Base-by-base conservation (phyloP, 2,888 invertebrate species). In the Agelastica alni region DNA sequence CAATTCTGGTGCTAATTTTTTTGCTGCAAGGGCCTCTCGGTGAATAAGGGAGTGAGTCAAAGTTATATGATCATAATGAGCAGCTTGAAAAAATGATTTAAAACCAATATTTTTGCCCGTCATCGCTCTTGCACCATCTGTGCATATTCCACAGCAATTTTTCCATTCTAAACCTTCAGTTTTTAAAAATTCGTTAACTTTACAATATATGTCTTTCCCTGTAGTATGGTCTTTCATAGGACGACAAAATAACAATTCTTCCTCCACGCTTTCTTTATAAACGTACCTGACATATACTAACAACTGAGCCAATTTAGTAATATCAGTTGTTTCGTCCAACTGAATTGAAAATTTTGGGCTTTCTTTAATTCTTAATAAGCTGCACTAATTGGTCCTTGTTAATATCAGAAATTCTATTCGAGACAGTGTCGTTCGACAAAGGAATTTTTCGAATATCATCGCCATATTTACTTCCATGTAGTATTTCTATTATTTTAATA, bases 261-360 rank as follows among this genome's bases (percentile, higher is more conserved):
- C 2, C 2, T 3, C 26, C 26, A 26, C 26, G 3, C 2, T 26
- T 26, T 26, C 3, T 26, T 26, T 26, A 26, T 26, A 26, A 26
- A 26, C n/a, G n/a, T n/a, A 26, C 26, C 26, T 26, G 26, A 26
- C 30, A 13, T 45, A 20, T 36, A 41, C 13, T 56, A 26, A 26
- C 26, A 26, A 26, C 26, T 26, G 26, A 26, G 26, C 26, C 26
- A 22, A 12, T 44, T 14, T 32, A 13, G 34, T 2, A 14, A 32
- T 32, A n/a, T n/a, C n/a, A n/a, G n/a, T n/a, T n/a, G n/a, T n/a
- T n/a, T n/a, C n/a, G n/a, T n/a, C n/a, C n/a, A n/a, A n/a, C n/a
- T n/a, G n/a, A n/a, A n/a, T 22, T 22, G 22, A 22, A 22, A 22
- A 22, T 22, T 4, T 22, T 22, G 22, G 22, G 4, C 22, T 7